Evolutionary conservation across 1,140 invertebrate genomes (phyloP).

Genomic region (Leucophenga varia): DNA sequence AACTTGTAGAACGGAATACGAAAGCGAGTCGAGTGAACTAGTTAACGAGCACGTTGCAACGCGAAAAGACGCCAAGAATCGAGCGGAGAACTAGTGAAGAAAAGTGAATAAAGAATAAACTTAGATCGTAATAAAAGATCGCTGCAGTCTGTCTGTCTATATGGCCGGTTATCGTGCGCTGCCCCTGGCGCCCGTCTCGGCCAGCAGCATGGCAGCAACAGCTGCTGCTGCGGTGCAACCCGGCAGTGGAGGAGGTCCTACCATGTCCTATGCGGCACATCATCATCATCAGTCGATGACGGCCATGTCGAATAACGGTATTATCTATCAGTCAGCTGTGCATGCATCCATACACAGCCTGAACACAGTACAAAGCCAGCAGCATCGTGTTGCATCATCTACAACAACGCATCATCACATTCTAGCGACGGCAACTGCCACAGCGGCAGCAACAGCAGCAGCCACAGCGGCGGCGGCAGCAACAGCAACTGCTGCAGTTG

Average conservation of each 20-base stretch:
- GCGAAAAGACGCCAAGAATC: no score
- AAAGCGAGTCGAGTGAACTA: no score
- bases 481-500: slow-evolving; percentile 17
- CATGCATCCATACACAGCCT: slow-evolving; percentile 54
- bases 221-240: slow-evolving; percentile 25
- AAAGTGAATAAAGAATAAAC: not conserved
- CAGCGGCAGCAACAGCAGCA: slow-evolving; percentile 16
- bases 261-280: slow-evolving; percentile 41
- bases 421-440: no score
- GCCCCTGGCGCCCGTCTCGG: slow-evolving; percentile 41
- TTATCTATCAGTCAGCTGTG: slow-evolving; percentile 55
- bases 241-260: slow-evolving; percentile 22
- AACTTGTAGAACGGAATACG: no score
- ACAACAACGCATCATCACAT: slow-evolving; percentile 50
- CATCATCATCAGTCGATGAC: slow-evolving; percentile 52
- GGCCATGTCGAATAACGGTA: slow-evolving; percentile 54
- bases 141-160: no score
- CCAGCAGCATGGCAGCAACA: slow-evolving; percentile 29
- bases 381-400: slow-evolving; percentile 40
- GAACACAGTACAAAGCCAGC: slow-evolving; percentile 52
- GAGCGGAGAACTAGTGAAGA: no score
- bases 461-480: slow-evolving; percentile 15
- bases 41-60: no score
- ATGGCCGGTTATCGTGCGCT: slow-evolving; percentile 52
- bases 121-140: not conserved